Conservation (phyloP, 2,797 vertebrate species). For the Pseudochaenichthys georgianus region DNA sequence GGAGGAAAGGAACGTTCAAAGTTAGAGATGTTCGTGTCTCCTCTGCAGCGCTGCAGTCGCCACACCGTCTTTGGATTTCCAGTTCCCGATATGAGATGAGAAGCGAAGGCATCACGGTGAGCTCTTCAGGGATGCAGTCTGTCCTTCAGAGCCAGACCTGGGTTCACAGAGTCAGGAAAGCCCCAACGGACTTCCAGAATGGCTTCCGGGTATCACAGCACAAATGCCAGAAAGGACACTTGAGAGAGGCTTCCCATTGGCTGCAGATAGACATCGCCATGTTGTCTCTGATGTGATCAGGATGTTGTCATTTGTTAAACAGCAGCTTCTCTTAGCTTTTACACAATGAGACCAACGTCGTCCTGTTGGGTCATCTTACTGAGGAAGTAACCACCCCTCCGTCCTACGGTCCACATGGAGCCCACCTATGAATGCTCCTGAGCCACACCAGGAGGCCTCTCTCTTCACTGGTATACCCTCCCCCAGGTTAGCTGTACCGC, state of each 20-base stretch:
- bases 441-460: background rate
- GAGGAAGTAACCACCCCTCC: no score
- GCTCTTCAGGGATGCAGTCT: constrained; percentile 16
- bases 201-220: background rate
- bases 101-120: constrained; percentile 69
- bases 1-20: constrained; percentile 52
- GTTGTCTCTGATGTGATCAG: background rate
- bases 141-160: background rate
- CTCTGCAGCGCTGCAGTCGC: constrained; percentile 3
- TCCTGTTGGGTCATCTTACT: no score
- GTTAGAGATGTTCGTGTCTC: constrained; percentile 56
- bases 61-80: constrained; percentile 53
- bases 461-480: background rate
- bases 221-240: constrained; percentile 29
- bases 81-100: constrained; percentile 1
- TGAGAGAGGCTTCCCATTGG: constrained; percentile 14
- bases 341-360: no score
- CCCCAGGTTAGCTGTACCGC: background rate
- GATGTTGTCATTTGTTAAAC: no score
- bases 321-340: no score
- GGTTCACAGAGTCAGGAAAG: background rate
- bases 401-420: no score
- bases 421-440: background rate
- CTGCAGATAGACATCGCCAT: background rate
- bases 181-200: background rate